These are phyloP conservation scores for Coptodon rendalli DNA, from an alignment of 2,113 vertebrate species.

Conservation along the genomic window DNA sequence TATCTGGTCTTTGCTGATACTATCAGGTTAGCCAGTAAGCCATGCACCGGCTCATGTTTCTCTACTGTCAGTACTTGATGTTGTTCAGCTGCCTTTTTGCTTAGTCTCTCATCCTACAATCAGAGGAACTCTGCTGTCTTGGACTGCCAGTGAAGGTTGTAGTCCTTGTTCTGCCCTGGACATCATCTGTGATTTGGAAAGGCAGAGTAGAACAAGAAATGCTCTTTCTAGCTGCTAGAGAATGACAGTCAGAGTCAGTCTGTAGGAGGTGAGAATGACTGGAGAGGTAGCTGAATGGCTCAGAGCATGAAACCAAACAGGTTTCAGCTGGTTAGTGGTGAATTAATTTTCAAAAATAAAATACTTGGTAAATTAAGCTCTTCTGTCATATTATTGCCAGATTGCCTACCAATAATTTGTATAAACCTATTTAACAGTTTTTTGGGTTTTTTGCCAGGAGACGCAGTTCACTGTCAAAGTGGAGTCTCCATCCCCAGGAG, in stretches of 20 bases:
- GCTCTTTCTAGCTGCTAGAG: background rate
- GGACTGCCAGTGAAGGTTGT: background rate
- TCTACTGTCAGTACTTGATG: background rate
- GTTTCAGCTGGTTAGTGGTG: background rate
- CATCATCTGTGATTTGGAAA: background rate
- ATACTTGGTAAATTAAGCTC: background rate
- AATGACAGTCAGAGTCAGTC: background rate
- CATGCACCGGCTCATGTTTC: background rate
- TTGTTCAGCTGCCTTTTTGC: background rate
- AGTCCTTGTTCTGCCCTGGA: background rate
- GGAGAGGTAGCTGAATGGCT: background rate
- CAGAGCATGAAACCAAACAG: background rate
- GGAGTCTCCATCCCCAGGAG: slow-evolving; percentile 80
- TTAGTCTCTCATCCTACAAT: background rate
- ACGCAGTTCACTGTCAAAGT: slow-evolving; percentile 81
- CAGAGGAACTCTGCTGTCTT: background rate
- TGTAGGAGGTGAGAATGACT: background rate
- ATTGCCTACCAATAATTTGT: background rate
- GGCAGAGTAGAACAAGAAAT: background rate
- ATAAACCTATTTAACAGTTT: background rate
- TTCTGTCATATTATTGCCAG: background rate
- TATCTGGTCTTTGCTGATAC: background rate
- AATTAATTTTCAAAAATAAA: background rate
- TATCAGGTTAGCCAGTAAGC: background rate
- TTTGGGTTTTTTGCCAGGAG: slow-evolving; percentile 72